Base-by-base conservation (phyloP, 2,888 invertebrate species). In the Corbicula japonica region DNA sequence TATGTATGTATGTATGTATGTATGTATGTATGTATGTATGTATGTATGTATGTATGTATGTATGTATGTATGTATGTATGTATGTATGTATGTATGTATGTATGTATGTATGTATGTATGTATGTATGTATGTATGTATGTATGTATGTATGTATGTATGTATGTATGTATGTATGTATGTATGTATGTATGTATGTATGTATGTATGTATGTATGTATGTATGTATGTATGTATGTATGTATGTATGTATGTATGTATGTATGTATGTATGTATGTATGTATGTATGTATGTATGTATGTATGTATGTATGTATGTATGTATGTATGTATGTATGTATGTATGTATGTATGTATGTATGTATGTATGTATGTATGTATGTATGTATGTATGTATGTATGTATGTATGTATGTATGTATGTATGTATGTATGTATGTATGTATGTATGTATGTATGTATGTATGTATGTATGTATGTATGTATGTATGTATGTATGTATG, bases 41-140 rank as follows among this genome's bases (percentile, higher is more conserved):
- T 60, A 41, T 62, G 30, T 62, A 41, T 62, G 30, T 62, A 41
- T 62, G 38, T 62, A 41, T 62, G 38, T 62, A 41, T 62, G 30
- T 62, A 62, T 62, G 30, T 62, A 62, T 62, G 30, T 62, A 62
- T 62, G 30, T 62, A 62, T 62, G 30, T 62, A 62, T 62, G 30
- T 62, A 62, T 62, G 30, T 62, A 62, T 62, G 23, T 62, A 62
- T 62, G 23, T 62, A 62, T 34, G 26, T 60, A 60, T 60, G 2
- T 60, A 60, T 60, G 26, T 60, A 60, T 60, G 26, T 60, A 60
- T 60, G 26, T 60, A 60, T 60, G 26, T 34, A 60, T 60, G 26
- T 34, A 60, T 60, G 26, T 34, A 60, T 60, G 26, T 60, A 60
- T 60, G 26, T 60, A 60, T 26, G 35, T 60, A 32, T 60, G 35